These are phyloP conservation scores for Ovis aries DNA, from an alignment of 2,113 vertebrate species.

Conservation along the genomic window DNA sequence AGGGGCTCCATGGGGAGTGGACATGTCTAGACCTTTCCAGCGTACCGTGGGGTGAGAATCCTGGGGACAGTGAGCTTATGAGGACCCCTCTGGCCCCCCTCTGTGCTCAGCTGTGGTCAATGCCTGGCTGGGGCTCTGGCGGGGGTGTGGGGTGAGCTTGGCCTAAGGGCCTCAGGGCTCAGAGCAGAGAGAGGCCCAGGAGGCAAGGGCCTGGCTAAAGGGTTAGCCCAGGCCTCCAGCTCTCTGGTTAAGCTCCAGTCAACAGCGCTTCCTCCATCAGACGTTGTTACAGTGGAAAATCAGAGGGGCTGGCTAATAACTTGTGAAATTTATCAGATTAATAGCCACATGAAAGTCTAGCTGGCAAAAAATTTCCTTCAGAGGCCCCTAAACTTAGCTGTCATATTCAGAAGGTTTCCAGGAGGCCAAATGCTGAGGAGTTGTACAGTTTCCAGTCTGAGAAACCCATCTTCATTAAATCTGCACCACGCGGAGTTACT, in stretches of 20 bases:
- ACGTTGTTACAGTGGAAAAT: background rate
- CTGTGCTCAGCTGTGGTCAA: too few relatives aligned
- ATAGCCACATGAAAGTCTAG: background rate
- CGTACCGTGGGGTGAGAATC: accelerated
- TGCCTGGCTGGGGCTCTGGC: background rate
- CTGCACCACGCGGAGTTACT: background rate
- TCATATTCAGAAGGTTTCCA: background rate
- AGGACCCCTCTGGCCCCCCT: background rate
- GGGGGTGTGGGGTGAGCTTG: background rate
- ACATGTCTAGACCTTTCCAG: background rate
- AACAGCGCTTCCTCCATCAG: background rate
- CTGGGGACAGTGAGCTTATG: accelerated
- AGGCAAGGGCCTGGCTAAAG: background rate
- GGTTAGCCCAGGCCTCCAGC: accelerated
- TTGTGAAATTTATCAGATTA: background rate
- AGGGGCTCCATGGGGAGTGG: background rate
- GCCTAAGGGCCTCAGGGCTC: background rate
- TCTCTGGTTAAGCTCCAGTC: accelerated
- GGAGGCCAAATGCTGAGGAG: background rate
- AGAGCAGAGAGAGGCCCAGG: background rate
- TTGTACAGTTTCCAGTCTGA: background rate
- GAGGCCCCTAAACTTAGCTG: background rate
- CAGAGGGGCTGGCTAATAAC: background rate
- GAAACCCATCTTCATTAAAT: background rate
- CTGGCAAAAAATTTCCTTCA: background rate